Conservation (phyloP, 1,140 invertebrate species). For the Apis florea region DNA sequence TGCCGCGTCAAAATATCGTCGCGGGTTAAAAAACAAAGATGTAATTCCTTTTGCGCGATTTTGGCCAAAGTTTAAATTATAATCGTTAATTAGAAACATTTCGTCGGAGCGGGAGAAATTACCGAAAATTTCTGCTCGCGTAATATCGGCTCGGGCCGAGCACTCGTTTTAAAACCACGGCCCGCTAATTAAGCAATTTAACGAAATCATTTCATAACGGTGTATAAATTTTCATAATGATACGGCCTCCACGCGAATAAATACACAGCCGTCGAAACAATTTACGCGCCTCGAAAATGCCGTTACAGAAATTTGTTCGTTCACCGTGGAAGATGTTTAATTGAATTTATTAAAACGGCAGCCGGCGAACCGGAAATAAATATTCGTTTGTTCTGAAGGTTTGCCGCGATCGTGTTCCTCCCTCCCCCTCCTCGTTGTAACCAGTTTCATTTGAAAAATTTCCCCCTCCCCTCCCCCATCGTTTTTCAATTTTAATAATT, state of each 20-base stretch:
- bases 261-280: not conserved
- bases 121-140: not conserved
- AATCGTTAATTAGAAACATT: conserved; percentile 6
- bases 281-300: not conserved
- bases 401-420: too few relatives aligned
- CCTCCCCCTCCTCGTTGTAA: not conserved
- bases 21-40: too few relatives aligned
- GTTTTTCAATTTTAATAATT: conserved; percentile 20
- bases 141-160: not conserved
- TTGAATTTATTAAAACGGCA: conserved; percentile 16
- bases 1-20: too few relatives aligned
- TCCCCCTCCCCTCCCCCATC: not conserved
- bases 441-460: conserved; percentile 9
- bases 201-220: not conserved
- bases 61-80: not conserved
- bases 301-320: conserved; percentile 13
- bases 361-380: conserved; percentile 18
- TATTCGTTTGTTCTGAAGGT: not conserved
- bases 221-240: conserved; percentile 34
- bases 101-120: not conserved
- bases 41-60: not conserved
- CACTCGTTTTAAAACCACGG: conserved; percentile 1
- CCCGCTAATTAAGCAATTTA: conserved; percentile 13
- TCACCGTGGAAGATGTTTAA: not conserved
- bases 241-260: not conserved